Evolutionary conservation across 2,888 invertebrate genomes (phyloP), one percentile per base, ranked within the genome.

Genomic region (Lasioglossum villosulum): DNA sequence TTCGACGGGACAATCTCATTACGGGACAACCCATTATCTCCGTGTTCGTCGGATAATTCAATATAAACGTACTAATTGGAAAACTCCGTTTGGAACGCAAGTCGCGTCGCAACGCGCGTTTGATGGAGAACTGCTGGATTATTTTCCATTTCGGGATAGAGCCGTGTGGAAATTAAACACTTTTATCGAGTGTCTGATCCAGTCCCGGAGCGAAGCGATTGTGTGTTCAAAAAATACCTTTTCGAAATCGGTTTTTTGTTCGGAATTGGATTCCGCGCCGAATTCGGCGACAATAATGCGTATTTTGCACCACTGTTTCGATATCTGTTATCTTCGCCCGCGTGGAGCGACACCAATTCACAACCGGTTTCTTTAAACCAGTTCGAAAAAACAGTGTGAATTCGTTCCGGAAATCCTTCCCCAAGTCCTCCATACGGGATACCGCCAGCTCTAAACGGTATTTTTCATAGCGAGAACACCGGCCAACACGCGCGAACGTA

Each of bases 21-120:
- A 90, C 84, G 87, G 83, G 84, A 84, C 84, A 88, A 86, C 87
- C 91, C 90, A 93, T 93, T 93, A 93, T 92, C 93, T 82, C 88
- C 88, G 80, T 84, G 90, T 90, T 82, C 89, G 88, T 78, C 84
- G 89, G 90, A 89, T 92, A 92, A 93, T 93, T 92, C 90, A 92
- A 92, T 93, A 91, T 91, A 91, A 91, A 93, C 90, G 91, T 88
- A 90, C 89, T 92, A 92, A 92, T 93, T 93, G 92, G 91, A 91
- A 92, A 93, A 93, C 91, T 93, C 91, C 82, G 88, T 83, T 87
- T 89, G 86, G 89, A 86, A 91, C 89, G 89, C 84, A 66, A 86
- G 88, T 83, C 84, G 66, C 3, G 88, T 85, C 85, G 84, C 86
- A 75, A 68, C 34, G 75, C 68, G 48, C 30, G 68, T n/a, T n/a